Evolutionary conservation across 2,113 vertebrate genomes (phyloP).

Genomic region (Caloenas nicobarica): DNA sequence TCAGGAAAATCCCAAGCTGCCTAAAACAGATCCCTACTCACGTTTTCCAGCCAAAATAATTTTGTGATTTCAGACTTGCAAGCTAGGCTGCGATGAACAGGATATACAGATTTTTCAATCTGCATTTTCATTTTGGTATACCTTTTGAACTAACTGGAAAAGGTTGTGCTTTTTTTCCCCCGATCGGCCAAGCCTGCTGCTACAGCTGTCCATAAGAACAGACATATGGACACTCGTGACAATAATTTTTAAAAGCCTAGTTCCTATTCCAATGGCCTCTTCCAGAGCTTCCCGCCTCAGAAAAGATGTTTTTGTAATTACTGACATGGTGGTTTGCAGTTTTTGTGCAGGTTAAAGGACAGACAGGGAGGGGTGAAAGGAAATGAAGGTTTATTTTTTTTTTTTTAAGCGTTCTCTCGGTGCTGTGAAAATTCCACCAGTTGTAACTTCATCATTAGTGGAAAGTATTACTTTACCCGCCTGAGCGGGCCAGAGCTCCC

Average conservation of each 20-base stretch:
- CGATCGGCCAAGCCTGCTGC: background rate
- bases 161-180: fast-evolving
- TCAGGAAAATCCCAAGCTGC: slow-evolving; percentile 9
- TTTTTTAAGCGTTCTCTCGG: background rate
- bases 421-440: slow-evolving; percentile 26
- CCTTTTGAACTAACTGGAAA: background rate
- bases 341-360: slow-evolving; percentile 24
- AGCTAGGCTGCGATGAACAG: background rate
- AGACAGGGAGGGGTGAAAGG: slow-evolving; percentile 21
- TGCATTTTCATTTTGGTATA: background rate
- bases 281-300: background rate
- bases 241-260: background rate
- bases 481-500: slow-evolving; percentile 34
- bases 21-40: background rate
- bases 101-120: background rate
- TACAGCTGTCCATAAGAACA: background rate
- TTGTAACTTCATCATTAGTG: background rate
- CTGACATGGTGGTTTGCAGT: background rate
- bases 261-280: background rate
- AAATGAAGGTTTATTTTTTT: slow-evolving; percentile 45
- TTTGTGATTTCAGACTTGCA: background rate
- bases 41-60: background rate
- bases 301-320: slow-evolving; percentile 9
- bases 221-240: background rate
- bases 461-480: slow-evolving; percentile 57